Conservation (phyloP, 2,797 vertebrate genomes). For the Acipenser oxyrinchus region DNA sequence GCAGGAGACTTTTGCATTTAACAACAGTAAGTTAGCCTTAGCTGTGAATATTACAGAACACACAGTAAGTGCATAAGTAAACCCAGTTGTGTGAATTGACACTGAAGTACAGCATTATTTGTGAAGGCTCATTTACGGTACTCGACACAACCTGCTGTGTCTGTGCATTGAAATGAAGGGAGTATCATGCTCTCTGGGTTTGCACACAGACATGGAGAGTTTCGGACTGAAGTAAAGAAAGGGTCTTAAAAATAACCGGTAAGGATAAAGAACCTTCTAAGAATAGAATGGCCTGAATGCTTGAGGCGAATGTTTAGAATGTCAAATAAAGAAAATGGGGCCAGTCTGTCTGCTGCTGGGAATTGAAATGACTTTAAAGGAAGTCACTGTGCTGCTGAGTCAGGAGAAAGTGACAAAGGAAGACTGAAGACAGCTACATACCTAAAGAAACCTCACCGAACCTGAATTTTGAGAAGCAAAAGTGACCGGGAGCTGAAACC, state of each 20-base stretch:
- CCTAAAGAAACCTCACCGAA: too few relatives aligned
- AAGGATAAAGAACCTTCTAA: background rate
- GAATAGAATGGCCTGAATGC: background rate
- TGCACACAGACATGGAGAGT: conserved; percentile 5
- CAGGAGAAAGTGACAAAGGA: background rate
- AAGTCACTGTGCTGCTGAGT: background rate
- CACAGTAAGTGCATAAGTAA: too few relatives aligned
- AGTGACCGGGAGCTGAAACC: background rate
- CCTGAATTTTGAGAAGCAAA: background rate
- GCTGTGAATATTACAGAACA: too few relatives aligned
- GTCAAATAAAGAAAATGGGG: background rate
- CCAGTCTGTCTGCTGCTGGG: background rate
- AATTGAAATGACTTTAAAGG: background rate
- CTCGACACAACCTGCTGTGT: conserved; percentile 13
- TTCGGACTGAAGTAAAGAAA: conserved; percentile 5
- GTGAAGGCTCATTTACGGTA: background rate
- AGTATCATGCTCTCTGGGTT: background rate
- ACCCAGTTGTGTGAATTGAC: too few relatives aligned
- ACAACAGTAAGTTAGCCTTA: too few relatives aligned
- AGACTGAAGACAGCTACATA: background rate
- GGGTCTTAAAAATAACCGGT: conserved; percentile 5
- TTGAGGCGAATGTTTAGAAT: background rate
- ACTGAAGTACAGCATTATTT: too few relatives aligned
- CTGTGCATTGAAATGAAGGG: conserved; percentile 16
- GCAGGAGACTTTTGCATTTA: too few relatives aligned